phyloP scores from a whole-genome alignment of 2,888 invertebrate species.

The Plusia festucae region DNA sequence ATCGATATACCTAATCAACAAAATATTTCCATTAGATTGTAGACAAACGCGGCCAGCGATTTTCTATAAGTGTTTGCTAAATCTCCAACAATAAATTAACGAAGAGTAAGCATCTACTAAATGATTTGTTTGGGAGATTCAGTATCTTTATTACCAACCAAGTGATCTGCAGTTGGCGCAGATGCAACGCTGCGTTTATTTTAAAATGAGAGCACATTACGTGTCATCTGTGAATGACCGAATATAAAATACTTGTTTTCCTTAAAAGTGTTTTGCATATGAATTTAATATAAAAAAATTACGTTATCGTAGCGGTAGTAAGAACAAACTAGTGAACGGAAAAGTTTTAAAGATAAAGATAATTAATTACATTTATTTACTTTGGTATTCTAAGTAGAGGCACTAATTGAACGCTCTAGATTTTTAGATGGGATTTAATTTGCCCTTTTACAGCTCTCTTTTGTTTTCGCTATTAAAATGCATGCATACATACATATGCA shows the following conservation, averaged over 20 bases:
- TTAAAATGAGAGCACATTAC: slow-evolving; percentile 57
- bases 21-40: slow-evolving; percentile 1
- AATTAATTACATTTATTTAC: no score
- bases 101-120: slow-evolving; percentile 12
- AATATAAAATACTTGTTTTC: slow-evolving; percentile 13
- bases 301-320: background rate
- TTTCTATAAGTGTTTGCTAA: background rate
- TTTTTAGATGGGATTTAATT: no score
- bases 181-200: slow-evolving; percentile 59
- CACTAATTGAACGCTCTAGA: no score
- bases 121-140: slow-evolving; percentile 24
- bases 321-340: no score
- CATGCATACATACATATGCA: no score
- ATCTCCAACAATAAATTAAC: background rate
- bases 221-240: slow-evolving; percentile 36
- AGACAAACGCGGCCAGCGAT: background rate
- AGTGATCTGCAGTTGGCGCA: slow-evolving; percentile 47
- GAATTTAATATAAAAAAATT: background rate
- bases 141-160: slow-evolving; percentile 22
- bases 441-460: no score
- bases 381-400: no score
- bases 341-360: no score
- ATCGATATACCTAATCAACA: background rate
- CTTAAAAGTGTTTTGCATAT: background rate
- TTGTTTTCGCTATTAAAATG: no score